These are phyloP conservation scores for Sylvia borin DNA, from an alignment of 2,797 vertebrate species.

Conservation along the genomic window DNA sequence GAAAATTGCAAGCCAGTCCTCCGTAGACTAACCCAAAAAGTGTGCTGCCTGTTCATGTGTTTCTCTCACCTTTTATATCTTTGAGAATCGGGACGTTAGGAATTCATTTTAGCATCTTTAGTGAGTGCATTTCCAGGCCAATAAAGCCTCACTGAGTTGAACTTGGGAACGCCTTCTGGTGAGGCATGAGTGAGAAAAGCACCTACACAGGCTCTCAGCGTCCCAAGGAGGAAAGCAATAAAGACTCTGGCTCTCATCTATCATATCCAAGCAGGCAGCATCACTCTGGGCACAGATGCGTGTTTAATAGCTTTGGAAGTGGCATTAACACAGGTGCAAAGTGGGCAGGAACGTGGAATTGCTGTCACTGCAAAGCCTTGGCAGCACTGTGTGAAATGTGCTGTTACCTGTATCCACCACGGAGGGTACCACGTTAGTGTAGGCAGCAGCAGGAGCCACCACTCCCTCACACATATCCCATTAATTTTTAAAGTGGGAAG, in stretches of 20 bases:
- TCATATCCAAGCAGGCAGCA: background rate
- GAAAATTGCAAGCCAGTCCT: background rate
- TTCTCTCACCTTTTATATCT: background rate
- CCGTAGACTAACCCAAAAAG: background rate
- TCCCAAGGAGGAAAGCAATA: background rate
- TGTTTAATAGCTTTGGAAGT: conserved; percentile 56
- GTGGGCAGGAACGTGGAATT: background rate
- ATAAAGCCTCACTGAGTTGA: background rate
- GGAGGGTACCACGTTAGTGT: rapidly evolving
- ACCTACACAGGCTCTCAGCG: background rate
- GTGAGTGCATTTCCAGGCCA: background rate
- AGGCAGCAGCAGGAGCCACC: background rate
- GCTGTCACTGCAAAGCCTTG: conserved; percentile 7
- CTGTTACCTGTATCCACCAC: background rate
- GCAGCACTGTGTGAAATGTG: background rate
- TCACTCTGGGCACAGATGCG: conserved; percentile 2
- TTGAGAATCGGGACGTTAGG: background rate
- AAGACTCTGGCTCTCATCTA: background rate
- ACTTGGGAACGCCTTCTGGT: background rate
- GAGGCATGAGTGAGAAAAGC: background rate
- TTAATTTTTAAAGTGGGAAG: background rate
- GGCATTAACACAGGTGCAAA: conserved; percentile 5
- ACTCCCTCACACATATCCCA: background rate
- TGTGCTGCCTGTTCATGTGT: background rate
- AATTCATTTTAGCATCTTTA: background rate